Conservation (phyloP, 2,888 invertebrate genomes). For the Gisinianus flammeolus region DNA sequence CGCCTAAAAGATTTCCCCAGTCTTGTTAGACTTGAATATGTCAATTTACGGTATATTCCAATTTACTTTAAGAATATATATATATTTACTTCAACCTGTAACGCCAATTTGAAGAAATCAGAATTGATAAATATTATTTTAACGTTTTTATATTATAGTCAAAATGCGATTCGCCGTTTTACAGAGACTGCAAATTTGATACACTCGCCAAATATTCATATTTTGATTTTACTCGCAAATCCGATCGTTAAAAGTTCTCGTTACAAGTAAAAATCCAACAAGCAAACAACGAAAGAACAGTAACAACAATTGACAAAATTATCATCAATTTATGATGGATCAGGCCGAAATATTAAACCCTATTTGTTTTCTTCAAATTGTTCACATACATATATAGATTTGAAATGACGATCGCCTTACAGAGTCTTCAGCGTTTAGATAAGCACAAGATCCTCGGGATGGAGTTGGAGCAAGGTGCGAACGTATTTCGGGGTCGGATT, state of each 20-base stretch:
- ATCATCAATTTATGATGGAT: too few relatives aligned
- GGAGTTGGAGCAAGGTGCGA: constrained; percentile 4
- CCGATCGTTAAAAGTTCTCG: background rate
- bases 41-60: background rate
- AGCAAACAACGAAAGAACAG: too few relatives aligned
- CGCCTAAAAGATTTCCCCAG: constrained; percentile 10
- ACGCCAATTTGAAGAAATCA: background rate
- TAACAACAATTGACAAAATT: too few relatives aligned
- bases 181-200: constrained; percentile 8
- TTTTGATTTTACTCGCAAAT: background rate
- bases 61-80: background rate
- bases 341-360: too few relatives aligned
- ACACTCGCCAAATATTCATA: constrained; percentile 7
- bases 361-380: too few relatives aligned
- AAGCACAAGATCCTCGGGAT: background rate
- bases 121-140: background rate
- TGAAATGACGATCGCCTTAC: background rate
- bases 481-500: constrained; percentile 1
- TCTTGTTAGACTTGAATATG: constrained; percentile 6
- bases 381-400: too few relatives aligned
- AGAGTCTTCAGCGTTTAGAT: constrained; percentile 7
- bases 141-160: background rate
- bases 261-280: background rate
- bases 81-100: too few relatives aligned
- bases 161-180: background rate